Percentiles rank a stretch among this genome's conserved stretches.
These are phyloP conservation scores for Lipotes vexillifer DNA, from an alignment of 2,113 vertebrate genomes.

Conservation along the genomic window DNA sequence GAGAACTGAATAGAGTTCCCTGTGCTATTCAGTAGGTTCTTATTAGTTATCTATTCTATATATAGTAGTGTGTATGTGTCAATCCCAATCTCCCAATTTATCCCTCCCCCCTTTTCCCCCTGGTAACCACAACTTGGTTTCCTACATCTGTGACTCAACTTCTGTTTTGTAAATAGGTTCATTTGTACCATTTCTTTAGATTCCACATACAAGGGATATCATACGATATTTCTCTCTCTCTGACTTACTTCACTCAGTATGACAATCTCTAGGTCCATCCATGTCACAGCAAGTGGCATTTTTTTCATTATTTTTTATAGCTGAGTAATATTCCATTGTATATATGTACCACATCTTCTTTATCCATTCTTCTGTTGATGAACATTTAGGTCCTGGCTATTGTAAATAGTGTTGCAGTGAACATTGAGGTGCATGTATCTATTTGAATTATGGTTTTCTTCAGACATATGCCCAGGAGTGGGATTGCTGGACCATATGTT, in stretches of 20 bases:
- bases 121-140: neutral
- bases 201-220: neutral
- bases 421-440: neutral
- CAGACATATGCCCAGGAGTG: neutral
- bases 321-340: neutral
- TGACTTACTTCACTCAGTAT: neutral
- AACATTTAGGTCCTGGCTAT: neutral
- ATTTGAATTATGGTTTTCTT: neutral
- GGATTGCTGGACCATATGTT: neutral
- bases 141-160: neutral
- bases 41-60: neutral
- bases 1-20: neutral
- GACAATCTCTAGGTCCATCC: neutral
- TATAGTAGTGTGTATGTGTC: neutral
- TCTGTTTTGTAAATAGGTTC: neutral
- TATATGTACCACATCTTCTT: neutral
- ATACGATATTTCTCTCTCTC: neutral
- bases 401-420: neutral
- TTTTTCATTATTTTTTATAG: neutral
- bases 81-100: neutral
- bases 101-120: neutral
- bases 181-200: neutral
- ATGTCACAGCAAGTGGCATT: neutral
- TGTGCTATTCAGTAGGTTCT: neutral
- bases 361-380: neutral